Percentiles rank a stretch among this genome's conserved stretches.
These are phyloP conservation scores for Melinopterus prodromus DNA, from an alignment of 2,888 invertebrate species.

Conservation along the genomic window DNA sequence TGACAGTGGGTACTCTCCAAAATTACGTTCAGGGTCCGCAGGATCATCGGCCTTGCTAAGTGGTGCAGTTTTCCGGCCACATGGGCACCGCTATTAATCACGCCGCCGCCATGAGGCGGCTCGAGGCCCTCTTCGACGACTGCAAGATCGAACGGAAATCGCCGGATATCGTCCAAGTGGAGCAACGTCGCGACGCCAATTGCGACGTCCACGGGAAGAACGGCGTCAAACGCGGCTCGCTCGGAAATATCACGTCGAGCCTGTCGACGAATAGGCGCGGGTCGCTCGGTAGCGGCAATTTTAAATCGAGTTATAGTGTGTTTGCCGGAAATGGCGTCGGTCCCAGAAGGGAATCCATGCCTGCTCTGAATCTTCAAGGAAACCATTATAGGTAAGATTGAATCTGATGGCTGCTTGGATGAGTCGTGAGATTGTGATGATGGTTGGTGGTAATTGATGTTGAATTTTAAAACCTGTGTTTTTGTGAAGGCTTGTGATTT, in stretches of 20 bases:
- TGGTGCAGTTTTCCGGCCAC: conserved; percentile 9
- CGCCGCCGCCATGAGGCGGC: conserved; percentile 72
- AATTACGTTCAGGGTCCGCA: background rate
- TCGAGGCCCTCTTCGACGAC: conserved; percentile 77
- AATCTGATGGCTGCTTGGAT: background rate
- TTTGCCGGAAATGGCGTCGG: conserved; percentile 59
- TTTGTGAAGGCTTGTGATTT: too few species aligned
- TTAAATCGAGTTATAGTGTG: conserved; percentile 49
- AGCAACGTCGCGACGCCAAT: conserved; percentile 68
- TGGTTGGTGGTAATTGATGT: too few species aligned
- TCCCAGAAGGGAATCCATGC: conserved; percentile 61
- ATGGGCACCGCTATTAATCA: conserved; percentile 66
- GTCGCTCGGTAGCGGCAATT: conserved; percentile 62
- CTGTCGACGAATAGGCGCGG: conserved; percentile 66
- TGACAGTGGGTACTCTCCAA: background rate
- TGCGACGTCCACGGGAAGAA: conserved; percentile 77
- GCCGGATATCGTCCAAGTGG: conserved; percentile 57
- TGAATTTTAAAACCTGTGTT: too few species aligned
- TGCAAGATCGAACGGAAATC: conserved; percentile 65
- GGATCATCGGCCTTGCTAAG: background rate
- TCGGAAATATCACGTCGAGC: conserved; percentile 64
- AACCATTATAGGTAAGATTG: conserved; percentile 51
- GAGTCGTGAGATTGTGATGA: background rate
- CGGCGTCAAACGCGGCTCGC: conserved; percentile 64
- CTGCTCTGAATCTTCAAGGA: conserved; percentile 54